These are phyloP conservation scores for Heliconius cydno DNA, from an alignment of 2,888 invertebrate genomes.

Conservation along the genomic window DNA sequence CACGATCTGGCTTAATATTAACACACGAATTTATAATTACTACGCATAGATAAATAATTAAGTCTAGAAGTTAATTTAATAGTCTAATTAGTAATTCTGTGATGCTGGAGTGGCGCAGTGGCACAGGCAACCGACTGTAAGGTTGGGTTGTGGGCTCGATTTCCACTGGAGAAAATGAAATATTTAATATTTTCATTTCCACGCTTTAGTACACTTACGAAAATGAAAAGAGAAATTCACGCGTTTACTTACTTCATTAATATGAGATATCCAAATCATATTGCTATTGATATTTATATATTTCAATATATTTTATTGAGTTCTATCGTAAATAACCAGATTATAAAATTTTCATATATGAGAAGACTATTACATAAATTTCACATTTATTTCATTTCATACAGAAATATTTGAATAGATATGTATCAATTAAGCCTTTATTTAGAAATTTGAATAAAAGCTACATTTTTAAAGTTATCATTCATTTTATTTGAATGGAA, in stretches of 20 bases:
- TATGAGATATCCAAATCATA: too few species aligned
- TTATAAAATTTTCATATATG: background rate
- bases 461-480: background rate
- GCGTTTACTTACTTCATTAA: too few species aligned
- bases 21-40: conserved; percentile 37
- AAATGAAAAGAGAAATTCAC: too few species aligned
- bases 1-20: conserved; percentile 24
- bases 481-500: background rate
- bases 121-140: background rate
- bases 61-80: conserved; percentile 7
- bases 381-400: background rate
- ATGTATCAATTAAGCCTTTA: background rate
- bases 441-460: background rate
- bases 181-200: background rate
- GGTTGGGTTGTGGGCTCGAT: background rate
- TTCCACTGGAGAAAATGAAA: background rate
- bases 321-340: background rate
- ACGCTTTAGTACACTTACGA: too few species aligned
- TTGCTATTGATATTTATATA: too few species aligned
- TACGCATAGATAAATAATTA: conserved; percentile 21
- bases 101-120: background rate
- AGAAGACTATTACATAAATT: background rate
- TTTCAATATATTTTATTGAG: too few species aligned
- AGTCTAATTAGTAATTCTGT: background rate
- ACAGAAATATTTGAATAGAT: background rate